These are phyloP conservation scores for Felis chaus DNA, from an alignment of 2,113 vertebrate genomes.

Conservation along the genomic window DNA sequence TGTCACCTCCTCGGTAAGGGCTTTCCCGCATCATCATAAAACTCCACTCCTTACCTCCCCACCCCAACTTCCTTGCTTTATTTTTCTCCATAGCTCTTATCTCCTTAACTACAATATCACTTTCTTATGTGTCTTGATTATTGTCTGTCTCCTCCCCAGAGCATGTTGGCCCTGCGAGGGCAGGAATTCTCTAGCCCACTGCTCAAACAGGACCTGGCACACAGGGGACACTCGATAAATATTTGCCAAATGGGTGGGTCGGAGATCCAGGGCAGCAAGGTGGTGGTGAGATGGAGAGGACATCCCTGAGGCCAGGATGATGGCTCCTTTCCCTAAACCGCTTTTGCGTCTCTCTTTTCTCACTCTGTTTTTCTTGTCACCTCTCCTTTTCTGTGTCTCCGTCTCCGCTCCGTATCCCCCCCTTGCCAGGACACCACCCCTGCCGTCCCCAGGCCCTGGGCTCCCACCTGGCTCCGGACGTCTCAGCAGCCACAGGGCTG, in stretches of 20 bases:
- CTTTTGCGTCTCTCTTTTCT: neutral
- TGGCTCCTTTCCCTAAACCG: neutral
- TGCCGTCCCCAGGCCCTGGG: neutral
- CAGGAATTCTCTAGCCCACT: neutral
- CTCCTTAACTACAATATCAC: neutral
- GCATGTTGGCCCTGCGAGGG: neutral
- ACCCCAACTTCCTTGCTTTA: neutral
- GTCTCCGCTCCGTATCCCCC: neutral
- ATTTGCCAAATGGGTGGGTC: neutral
- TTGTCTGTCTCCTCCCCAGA: neutral
- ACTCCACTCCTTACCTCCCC: neutral
- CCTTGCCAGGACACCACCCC: neutral
- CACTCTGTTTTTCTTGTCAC: neutral
- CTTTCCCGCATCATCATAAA: neutral
- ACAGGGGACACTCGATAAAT: neutral
- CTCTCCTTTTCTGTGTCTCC: neutral
- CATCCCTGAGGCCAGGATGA: neutral
- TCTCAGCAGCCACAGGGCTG: slow-evolving; percentile 92
- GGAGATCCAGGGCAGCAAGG: neutral
- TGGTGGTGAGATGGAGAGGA: neutral
- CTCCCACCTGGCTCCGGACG: slow-evolving; percentile 63
- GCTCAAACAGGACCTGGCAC: neutral
- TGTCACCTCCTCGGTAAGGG: neutral
- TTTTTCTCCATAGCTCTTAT: neutral
- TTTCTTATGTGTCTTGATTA: neutral